Base-by-base conservation (phyloP, 2,888 invertebrate species). In the Taphrorychus bicolor region DNA sequence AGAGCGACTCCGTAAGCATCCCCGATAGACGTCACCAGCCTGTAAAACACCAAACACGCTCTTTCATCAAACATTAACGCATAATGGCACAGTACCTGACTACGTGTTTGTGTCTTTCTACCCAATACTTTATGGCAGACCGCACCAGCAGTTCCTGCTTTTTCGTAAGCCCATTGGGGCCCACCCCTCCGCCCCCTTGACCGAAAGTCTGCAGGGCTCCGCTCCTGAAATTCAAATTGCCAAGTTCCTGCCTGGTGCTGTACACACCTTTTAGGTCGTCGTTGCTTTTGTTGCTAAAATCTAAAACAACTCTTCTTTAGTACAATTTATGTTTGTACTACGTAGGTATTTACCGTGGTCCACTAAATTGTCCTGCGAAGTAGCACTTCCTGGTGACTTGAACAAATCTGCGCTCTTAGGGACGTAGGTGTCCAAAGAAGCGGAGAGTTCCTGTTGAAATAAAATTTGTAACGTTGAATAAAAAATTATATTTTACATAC, bases 71-170 rank as follows among this genome's bases (percentile, higher is more conserved):
- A n/a, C n/a, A n/a, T n/a, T n/a, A n/a, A n/a, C n/a, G n/a, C n/a
- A n/a, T n/a, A n/a, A n/a, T n/a, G n/a, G n/a, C n/a, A n/a, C n/a
- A 40, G 18, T 79, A 93, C 94, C 93, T 90, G 48, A 94, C 94
- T 59, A 94, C 91, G 78, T 94, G 94, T 82, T 94, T 94, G 79
- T 94, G 94, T 41, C 94, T 84, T 77, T 94, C 94, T 22, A 94
- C 94, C 94, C 94, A 94, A 77, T 94, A 94, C 76, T 93, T 94
- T 75, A 94, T 94, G 16, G 94, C 93, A 24, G 93, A 93, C 72
- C 94, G 85, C 1, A 94, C 93, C 82, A 94, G 85, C 83, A 93
- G 86, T 80, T 94, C 93, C 77, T 94, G 93, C 77, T 93, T 94
- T 79, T 90, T 90, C 0, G 90, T 89, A 56, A 94, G 82, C 0